Evolutionary conservation across 2,113 vertebrate species (phyloP), one percentile per base, ranked within the genome.

Genomic region (Alligator mississippiensis): DNA sequence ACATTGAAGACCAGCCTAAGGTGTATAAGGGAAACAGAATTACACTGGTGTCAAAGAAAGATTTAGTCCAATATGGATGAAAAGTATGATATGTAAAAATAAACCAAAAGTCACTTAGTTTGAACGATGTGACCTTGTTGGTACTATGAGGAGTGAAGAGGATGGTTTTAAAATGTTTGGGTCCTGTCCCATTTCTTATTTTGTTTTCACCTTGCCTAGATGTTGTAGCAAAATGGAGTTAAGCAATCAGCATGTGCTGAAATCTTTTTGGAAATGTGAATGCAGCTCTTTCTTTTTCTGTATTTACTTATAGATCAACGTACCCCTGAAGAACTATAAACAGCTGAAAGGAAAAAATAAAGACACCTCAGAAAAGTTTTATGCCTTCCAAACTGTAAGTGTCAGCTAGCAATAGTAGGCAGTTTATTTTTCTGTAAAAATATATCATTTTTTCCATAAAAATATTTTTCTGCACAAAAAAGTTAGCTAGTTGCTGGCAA

Each of bases 351-450:
- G 38, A n/a, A 94, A 95, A 97, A 95, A 92, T 95, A 92, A 97
- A 97, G 82, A 85, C 38, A 83, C 80, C 34, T 82, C 82, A 89
- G 82, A 94, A 95, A 95, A 91, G 25, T 93, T 94, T 95, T 88
- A 90, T 87, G 91, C 85, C 54, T 82, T 95, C 68, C 77, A 89
- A 88, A 72, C 55, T 94, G 70, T 87, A 97, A 97, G 89, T 89
- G 88, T 24, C 83, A 92, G 82, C 92, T 90, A 80, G 87, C 85
- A 94, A 84, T 89, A 70, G 64, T 9, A 64, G 68, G 62, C 72
- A 85, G 93, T 91, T 97, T 95, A 94, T 96, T 96, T 97, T 94
- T 88, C 90, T 89, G 57, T 24, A 82, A 38, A 82, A 93, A 90
- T 80, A 92, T 5, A 91, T 74, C 68, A 17, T 80, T 74, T 63